Base-by-base conservation (phyloP, 2,113 vertebrate species). In the Pachyramphus minor region DNA sequence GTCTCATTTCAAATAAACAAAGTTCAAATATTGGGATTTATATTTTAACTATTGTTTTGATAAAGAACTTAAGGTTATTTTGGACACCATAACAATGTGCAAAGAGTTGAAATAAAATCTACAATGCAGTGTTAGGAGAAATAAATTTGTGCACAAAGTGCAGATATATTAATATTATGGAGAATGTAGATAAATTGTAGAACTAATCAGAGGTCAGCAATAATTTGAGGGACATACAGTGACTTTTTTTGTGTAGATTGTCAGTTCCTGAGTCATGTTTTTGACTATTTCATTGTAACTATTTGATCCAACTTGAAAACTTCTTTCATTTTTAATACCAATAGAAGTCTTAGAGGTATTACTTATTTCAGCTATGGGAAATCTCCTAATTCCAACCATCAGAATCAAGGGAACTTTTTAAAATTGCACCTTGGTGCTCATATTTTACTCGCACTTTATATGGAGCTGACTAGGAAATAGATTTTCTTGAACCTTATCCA, bases 71-170 rank as follows among this genome's bases (percentile, higher is more conserved):
- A 12, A 50, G 3, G 3, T 71, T 41, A 63, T 49, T 72, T 50
- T 15, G 6, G 21, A 35, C 22, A 62, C 11, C 16, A 4, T 58
- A 73, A 35, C 11, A 94, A 80, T 75, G 85, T 89, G 84, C 72
- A 94, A 91, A 86, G 44, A 84, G 78, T 91, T 95, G 52, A 94
- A 90, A 84, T 85, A 94, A 94, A 97, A 82, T 84, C 25, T 75
- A 76, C 28, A 66, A 44, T 71, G 52, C 28, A 62, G 28, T 73
- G 85, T 69, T 47, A 85, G 10, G 55, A 35, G 45, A 80, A 91
- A 89, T 79, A 95, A 88, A 84, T 63, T 50, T 62, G 31, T 52
- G 41, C 3, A 60, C 14, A 7, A 91, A 75, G 11, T 30, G 35
- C 2, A 3, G 11, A 35, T 91, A 62, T 20, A 66, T 92, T 60